A percentile compares a stretch with the other conserved stretches of the same genome.
phyloP scores from a whole-genome alignment of 2,113 vertebrate genomes.

The Pardalotus punctatus region DNA sequence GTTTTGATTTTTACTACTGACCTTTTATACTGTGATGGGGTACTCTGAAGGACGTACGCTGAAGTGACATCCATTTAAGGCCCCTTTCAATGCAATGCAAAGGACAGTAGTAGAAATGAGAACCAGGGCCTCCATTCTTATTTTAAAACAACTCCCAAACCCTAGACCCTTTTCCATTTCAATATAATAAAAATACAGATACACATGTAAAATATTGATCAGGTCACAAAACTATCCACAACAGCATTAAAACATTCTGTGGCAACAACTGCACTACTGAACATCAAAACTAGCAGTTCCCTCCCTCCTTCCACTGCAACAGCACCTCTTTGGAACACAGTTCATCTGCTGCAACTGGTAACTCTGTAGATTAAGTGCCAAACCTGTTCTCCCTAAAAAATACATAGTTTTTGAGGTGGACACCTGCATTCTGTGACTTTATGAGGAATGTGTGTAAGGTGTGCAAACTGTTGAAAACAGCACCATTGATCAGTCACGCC shows the following conservation, averaged over 20 bases:
- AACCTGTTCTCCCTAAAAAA: fast-evolving
- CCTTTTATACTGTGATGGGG: neutral
- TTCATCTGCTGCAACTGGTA: neutral
- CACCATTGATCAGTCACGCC: neutral
- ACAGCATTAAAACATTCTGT: slow-evolving; percentile 5
- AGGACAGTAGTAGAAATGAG: neutral
- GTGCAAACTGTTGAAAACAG: neutral
- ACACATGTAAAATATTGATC: slow-evolving; percentile 38
- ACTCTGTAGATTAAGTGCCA: neutral
- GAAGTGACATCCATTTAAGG: neutral
- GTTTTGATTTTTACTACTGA: neutral
- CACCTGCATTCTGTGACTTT: neutral
- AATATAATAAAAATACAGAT: slow-evolving; percentile 26
- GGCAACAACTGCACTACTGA: neutral
- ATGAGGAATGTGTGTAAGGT: neutral
- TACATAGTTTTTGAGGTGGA: fast-evolving
- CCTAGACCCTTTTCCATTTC: slow-evolving; percentile 9
- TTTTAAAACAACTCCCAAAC: neutral
- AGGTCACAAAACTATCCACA: slow-evolving; percentile 31
- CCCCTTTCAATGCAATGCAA: neutral
- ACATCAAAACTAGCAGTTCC: neutral
- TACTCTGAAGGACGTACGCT: neutral
- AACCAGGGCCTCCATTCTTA: neutral
- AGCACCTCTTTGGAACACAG: neutral
- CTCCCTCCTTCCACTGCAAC: neutral